Base-by-base conservation (phyloP, 1,140 invertebrate species). In the Cydia pomonella region DNA sequence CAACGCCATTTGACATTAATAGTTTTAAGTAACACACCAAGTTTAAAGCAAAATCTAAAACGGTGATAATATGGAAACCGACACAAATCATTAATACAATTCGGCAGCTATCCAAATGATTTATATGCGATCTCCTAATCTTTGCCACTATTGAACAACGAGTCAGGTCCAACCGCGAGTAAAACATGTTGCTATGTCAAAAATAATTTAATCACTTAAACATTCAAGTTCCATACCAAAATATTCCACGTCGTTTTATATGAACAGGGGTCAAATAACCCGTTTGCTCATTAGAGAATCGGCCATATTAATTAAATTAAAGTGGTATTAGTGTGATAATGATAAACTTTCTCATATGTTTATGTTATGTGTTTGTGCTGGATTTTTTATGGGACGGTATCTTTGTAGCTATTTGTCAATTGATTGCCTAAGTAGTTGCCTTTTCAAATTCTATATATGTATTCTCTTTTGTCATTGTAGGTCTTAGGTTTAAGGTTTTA, bases 281-380 rank as follows among this genome's bases (percentile, higher is more conserved):
- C 64, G 64, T 69, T 69, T 38, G 27, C 33, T 69, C 64, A 41
- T 69, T 69, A 69, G 64, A 38, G 29, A 18, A 66, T 69, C 27
- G 64, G 27, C 16, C 5, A 18, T 69, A 18, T 38, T 69, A 69
- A 69, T 69, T 69, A 38, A 69, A 69, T 69, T 38, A 21, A 69
- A 69, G 6, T 33, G 33, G 21, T 69, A 69, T 69, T 69, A 21
- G 33, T 69, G 13, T 66, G 63, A 66, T 29, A n/a, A 29, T 69
- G 53, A 59, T 38, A n/a, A 69, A 69, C 64, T 69, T 69, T 69
- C 64, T 18, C 29, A 69, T 41, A 10, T 29, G 25, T 33, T 29
- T 29, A n/a, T 6, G 25, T 29, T 29, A n/a, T 6, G 25, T 66
- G 16, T 66, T 66, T 66, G 25, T 33, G 18, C 21, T 25, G 9